These are phyloP conservation scores for Cyanistes caeruleus DNA, from an alignment of 2,113 vertebrate species.

Conservation along the genomic window DNA sequence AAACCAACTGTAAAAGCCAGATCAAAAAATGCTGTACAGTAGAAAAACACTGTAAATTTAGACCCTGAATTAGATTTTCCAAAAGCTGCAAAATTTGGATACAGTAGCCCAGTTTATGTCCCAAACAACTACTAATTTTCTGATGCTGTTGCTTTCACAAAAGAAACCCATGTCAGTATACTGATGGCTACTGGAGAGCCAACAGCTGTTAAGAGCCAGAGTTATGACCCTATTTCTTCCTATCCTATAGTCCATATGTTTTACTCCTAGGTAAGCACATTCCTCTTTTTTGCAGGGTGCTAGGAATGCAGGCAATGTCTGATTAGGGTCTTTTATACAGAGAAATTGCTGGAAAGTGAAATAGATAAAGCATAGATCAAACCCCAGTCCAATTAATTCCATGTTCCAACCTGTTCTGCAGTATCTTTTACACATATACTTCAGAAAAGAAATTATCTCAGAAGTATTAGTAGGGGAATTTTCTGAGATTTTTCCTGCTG, in stretches of 20 bases:
- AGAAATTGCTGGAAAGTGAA: not conserved
- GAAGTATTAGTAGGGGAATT: not conserved
- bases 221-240: not conserved
- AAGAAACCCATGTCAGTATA: not conserved
- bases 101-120: not conserved
- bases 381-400: not conserved
- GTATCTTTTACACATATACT: not conserved
- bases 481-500: not conserved
- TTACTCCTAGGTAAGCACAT: not conserved
- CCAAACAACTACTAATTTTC: not conserved
- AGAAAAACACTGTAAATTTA: not conserved
- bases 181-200: not conserved
- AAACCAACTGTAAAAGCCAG: not conserved
- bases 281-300: rapidly evolving
- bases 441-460: not conserved
- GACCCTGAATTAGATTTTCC: not conserved
- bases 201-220: not conserved
- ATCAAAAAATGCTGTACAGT: not conserved
- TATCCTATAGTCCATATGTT: not conserved
- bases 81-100: not conserved
- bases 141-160: not conserved
- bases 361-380: not conserved
- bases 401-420: not conserved
- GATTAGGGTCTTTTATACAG: not conserved
- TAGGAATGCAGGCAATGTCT: not conserved